phyloP scores from a whole-genome alignment of 1,140 invertebrate species.

The Contarinia nasturtii region DNA sequence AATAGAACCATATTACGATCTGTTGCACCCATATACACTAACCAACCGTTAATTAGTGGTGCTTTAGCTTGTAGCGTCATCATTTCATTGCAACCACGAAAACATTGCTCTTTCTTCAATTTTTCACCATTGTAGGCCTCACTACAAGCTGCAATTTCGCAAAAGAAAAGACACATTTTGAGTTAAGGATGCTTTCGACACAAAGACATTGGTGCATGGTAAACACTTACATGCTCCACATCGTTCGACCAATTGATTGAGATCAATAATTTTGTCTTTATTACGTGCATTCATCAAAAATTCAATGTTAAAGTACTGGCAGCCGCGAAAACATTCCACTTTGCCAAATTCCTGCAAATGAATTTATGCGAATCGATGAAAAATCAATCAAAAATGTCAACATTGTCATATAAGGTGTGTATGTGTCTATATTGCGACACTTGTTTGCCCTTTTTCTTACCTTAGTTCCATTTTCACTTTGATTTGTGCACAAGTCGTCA shows the following conservation, averaged over 20 bases:
- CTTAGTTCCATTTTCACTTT: not conserved
- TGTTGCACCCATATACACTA: conserved; percentile 1
- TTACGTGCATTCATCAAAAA: not conserved
- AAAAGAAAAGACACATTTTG: not conserved
- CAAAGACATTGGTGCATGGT: not conserved
- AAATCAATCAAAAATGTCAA: not conserved
- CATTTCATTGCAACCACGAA: not conserved
- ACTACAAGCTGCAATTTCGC: not conserved
- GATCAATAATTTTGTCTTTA: not conserved
- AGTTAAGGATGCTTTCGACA: not conserved
- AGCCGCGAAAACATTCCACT: not conserved
- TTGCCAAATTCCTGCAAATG: not conserved
- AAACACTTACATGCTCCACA: not conserved
- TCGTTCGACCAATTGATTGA: not conserved
- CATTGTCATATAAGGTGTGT: not conserved
- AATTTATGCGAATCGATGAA: not conserved
- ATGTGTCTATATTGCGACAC: not conserved
- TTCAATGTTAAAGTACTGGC: not conserved
- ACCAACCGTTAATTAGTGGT: not conserved
- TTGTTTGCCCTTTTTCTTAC: not conserved
- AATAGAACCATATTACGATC: not conserved
- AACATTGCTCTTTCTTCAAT: not conserved
- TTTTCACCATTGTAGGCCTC: not conserved
- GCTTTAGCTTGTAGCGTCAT: not conserved
- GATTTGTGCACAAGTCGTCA: not conserved